Evolutionary conservation across 2,888 invertebrate genomes (phyloP).

Genomic region (Meiosimyza decipiens): DNA sequence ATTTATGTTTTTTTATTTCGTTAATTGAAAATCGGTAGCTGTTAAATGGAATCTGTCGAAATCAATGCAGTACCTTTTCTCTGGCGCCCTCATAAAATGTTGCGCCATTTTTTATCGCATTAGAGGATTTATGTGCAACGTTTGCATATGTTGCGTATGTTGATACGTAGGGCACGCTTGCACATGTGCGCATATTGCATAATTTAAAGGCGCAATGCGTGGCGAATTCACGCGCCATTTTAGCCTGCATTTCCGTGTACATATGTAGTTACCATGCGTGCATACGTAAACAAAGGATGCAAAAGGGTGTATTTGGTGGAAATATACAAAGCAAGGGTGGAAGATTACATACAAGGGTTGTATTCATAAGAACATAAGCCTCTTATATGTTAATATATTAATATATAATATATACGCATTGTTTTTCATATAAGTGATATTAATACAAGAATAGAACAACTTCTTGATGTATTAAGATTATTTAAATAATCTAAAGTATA

Average conservation of each 20-base stretch:
- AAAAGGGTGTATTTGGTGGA: constrained; percentile 24
- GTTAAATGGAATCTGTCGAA: not conserved
- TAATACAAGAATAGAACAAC: too few relatives aligned
- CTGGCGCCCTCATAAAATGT: not conserved
- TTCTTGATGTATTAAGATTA: too few relatives aligned
- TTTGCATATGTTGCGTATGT: constrained; percentile 29
- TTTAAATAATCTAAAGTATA: too few relatives aligned
- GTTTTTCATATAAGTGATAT: too few relatives aligned
- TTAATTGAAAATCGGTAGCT: not conserved
- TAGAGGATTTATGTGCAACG: not conserved
- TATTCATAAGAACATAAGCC: not conserved
- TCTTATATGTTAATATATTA: too few relatives aligned
- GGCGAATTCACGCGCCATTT: constrained; percentile 26
- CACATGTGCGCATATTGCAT: constrained; percentile 16
- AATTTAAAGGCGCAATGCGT: not conserved
- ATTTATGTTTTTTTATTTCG: not conserved
- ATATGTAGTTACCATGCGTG: not conserved
- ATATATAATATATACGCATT: too few relatives aligned
- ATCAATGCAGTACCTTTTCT: constrained; percentile 9
- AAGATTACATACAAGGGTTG: constrained; percentile 44
- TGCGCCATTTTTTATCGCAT: constrained; percentile 31
- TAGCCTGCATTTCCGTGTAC: not conserved
- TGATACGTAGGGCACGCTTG: not conserved
- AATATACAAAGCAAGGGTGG: constrained; percentile 32
- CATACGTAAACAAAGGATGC: constrained; percentile 12